These are phyloP conservation scores for Eristalis tenax DNA, from an alignment of 2,888 invertebrate species.

Conservation along the genomic window DNA sequence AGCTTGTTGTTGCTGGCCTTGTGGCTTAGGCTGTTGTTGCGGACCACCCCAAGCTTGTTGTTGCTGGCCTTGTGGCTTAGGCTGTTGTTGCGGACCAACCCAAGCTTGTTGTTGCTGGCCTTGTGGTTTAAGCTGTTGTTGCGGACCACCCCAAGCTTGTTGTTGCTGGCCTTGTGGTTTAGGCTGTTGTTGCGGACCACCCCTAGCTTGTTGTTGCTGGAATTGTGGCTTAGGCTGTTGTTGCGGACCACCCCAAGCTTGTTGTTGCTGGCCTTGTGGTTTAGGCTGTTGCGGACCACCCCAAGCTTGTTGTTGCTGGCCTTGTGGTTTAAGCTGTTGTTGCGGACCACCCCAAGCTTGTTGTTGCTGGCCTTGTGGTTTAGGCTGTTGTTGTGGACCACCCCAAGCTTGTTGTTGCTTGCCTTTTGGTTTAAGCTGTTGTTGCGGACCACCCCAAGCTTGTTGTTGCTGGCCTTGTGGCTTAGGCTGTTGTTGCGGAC, in stretches of 20 bases:
- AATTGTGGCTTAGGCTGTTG: background rate
- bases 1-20: background rate
- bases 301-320: constrained; percentile 1
- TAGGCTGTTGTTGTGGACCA: constrained; percentile 7
- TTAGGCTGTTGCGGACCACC: background rate
- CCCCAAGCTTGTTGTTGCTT: background rate
- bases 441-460: constrained; percentile 5
- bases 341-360: background rate
- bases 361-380: constrained; percentile 18
- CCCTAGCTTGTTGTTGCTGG: constrained; percentile 15
- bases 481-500: constrained; percentile 9
- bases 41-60: too few species aligned
- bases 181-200: background rate
- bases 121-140: background rate
- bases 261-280: background rate
- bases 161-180: too few species aligned
- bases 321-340: background rate
- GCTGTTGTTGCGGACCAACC: background rate
- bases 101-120: background rate
- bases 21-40: background rate
- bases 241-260: too few species aligned
- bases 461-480: constrained; percentile 10
- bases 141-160: background rate
- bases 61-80: background rate
- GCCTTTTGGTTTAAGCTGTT: background rate